Evolutionary conservation across 1,140 invertebrate genomes (phyloP), one percentile per base, ranked within the genome.

Genomic region (Hycleus cichorii): DNA sequence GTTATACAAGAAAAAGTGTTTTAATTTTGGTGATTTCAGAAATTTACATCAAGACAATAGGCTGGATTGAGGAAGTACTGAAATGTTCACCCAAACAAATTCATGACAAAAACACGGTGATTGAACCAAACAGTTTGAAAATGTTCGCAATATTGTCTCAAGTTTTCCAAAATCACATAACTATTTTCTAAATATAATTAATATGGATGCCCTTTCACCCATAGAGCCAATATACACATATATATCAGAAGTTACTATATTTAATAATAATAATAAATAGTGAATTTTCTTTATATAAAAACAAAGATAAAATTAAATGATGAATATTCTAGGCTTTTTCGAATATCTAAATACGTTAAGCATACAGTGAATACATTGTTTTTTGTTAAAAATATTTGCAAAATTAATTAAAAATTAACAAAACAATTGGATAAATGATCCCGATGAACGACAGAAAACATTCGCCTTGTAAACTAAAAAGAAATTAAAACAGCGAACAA

Each of bases 161-260:
- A 64, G 57, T 64, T 58, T 63, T 65, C 66, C 61, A 66, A 66
- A 69, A 69, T 62, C 64, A 67, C 65, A 42, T 60, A 55, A 62
- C 65, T 66, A 66, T 60, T 64, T 66, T 43, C 63, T 64, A 66
- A 64, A 56, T 57, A 58, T 62, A 61, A 63, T 57, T 58, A 47
- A 27, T 58, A 68, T 65, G 64, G 66, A 68, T 69, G 68, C 68
- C 68, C 66, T 69, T 64, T 68, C 60, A 70, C 68, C 68, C 68
- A 70, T 62, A 70, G 66, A 68, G 68, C 68, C 65, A 67, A 67
- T 70, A 70, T 68, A 69, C 64, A 66, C 60, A 65, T 62, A 65
- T 60, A 60, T 66, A 67, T 60, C 59, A 53, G 58, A 65, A 69
- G 63, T 56, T 63, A 66, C 52, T 51, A 44, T 42, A 42, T 42